These are phyloP conservation scores for Parambassis ranga DNA, from an alignment of 2,797 vertebrate species.

Conservation along the genomic window DNA sequence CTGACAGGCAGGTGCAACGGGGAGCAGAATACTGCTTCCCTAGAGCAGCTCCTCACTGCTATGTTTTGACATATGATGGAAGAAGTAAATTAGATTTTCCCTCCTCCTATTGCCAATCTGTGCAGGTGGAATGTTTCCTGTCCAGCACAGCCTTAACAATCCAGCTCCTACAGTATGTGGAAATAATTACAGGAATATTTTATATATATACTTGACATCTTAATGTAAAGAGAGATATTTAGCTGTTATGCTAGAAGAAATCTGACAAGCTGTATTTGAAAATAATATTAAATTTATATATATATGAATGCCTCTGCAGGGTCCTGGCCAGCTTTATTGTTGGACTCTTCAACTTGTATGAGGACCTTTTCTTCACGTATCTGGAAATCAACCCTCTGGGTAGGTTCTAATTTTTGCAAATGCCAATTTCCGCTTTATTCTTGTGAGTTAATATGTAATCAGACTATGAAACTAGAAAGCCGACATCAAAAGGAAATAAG, in stretches of 20 bases:
- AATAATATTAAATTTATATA: too few species aligned
- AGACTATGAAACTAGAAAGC: slow-evolving; percentile 19
- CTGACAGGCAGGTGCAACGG: slow-evolving; percentile 56
- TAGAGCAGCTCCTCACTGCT: neutral
- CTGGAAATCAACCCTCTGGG: slow-evolving; percentile 98
- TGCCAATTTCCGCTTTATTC: neutral
- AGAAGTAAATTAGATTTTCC: slow-evolving; percentile 47
- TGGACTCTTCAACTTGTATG: slow-evolving; percentile 94
- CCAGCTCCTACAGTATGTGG: too few species aligned
- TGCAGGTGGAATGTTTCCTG: slow-evolving; percentile 32
- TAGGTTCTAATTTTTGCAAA: slow-evolving; percentile 57
- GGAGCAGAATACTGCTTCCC: slow-evolving; percentile 13
- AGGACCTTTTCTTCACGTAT: slow-evolving; percentile 97
- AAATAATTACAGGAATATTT: too few species aligned
- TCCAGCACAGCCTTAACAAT: slow-evolving; percentile 15
- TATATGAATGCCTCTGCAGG: slow-evolving; percentile 76
- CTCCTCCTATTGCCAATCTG: slow-evolving; percentile 28
- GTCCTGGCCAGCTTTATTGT: slow-evolving; percentile 91
- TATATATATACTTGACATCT: too few species aligned
- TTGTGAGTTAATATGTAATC: slow-evolving; percentile 19
- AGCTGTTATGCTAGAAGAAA: too few species aligned
- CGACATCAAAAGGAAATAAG: slow-evolving; percentile 46
- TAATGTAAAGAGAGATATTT: too few species aligned
- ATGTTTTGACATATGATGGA: slow-evolving; percentile 55
- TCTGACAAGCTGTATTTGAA: too few species aligned